A percentile compares a stretch with the other conserved stretches of the same genome.
Evolutionary conservation across 2,797 vertebrate genomes (phyloP).

Genomic region (Bradypodion ventrale): DNA sequence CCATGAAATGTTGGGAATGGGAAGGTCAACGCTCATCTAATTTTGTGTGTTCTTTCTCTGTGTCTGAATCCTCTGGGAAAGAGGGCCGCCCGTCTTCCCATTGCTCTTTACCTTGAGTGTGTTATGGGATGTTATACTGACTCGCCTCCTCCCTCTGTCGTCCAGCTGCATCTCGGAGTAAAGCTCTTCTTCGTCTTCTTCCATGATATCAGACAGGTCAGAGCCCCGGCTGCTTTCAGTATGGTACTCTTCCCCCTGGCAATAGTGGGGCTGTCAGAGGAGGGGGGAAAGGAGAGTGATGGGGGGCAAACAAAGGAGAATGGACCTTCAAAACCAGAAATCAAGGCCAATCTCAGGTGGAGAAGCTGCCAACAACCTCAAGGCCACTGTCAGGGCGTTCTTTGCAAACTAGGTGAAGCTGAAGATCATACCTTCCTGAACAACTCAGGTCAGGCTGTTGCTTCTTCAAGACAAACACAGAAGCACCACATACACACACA

Average conservation of each 20-base stretch:
- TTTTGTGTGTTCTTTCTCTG: background rate
- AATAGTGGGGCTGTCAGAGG: conserved; percentile 80
- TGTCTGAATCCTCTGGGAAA: too few species aligned
- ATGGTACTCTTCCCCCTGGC: conserved; percentile 93
- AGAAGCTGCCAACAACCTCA: background rate
- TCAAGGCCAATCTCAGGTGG: background rate
- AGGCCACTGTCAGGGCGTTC: too few species aligned
- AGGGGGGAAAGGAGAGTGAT: background rate
- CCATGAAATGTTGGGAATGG: background rate
- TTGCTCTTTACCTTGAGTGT: conserved; percentile 89
- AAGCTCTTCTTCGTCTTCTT: conserved; percentile 97
- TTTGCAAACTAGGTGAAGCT: too few species aligned
- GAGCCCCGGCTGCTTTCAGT: conserved; percentile 97
- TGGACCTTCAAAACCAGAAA: background rate
- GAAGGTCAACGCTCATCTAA: too few species aligned
- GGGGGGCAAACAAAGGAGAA: background rate
- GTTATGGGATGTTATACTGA: conserved; percentile 89
- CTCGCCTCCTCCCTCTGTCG: conserved; percentile 86
- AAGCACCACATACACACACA: background rate
- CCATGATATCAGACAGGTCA: conserved; percentile 97
- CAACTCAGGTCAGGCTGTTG: background rate
- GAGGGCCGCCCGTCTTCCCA: fast-evolving
- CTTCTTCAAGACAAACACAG: background rate
- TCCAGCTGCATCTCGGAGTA: conserved; percentile 98
- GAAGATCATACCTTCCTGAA: background rate